Evolutionary conservation across 2,888 invertebrate species (phyloP), one percentile per base, ranked within the genome.

Genomic region (Melipona beecheii): DNA sequence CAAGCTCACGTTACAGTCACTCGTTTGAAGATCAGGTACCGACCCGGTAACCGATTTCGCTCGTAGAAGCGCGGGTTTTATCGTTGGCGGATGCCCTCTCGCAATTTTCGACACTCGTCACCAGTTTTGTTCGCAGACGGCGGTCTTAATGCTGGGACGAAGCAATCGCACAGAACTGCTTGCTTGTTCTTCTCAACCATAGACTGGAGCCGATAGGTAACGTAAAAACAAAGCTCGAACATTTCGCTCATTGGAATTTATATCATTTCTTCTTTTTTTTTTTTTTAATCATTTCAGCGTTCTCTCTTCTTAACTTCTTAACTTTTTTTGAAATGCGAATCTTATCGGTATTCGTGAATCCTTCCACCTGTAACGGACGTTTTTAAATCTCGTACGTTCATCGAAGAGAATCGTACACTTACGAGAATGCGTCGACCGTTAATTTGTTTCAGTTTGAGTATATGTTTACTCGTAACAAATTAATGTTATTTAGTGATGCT

Each of bases 1-100:
- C 88, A 84, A 83, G 84, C 82, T 84, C 84, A 81, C 72, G 76
- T 85, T 81, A 72, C 66, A 83, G 71, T 75, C 78, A 72, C 76
- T 81, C 81, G 86, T 88, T 83, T 75, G 87, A 88, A 84, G 86
- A 89, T 89, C 90, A 88, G 89, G 86, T 87, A 81, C 81, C 75
- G 78, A 60, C 78, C 56, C 65, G 77, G 62, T 74, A 87, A 87
- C 88, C 89, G 90, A 87, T 84, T 64, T 69, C 71, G 71, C 78
- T 81, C 65, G 31, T 31, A 21, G 75, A 68, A 65, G 58, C 74
- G 71, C 66, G 65, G 50, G 66, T 74, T 54, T 70, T 31, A 64
- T 60, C 62, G 70, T 72, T 52, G 52, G 78, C 85, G 82, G 76
- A 85, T 83, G 85, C 62, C 54, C 62, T 64, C 54, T 52, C 76